phyloP scores from a whole-genome alignment of 2,113 vertebrate genomes.

The Phoenicopterus ruber region DNA sequence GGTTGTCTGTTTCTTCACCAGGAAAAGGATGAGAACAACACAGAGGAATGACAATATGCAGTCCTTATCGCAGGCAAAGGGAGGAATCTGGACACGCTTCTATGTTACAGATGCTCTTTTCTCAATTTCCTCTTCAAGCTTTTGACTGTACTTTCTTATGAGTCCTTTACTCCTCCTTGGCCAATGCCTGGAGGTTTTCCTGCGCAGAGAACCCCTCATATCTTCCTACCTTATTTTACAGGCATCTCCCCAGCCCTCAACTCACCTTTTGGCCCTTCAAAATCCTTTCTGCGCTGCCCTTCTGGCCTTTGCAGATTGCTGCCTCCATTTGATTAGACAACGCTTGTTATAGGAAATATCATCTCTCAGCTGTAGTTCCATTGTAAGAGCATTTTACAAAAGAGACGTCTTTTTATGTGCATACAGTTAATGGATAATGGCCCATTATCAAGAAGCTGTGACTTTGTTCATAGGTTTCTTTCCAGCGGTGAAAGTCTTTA shows the following conservation, averaged over 20 bases:
- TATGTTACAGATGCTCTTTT: background rate
- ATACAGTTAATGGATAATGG: conserved; percentile 42
- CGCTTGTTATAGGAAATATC: background rate
- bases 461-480: conserved; percentile 38
- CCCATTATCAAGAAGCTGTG: conserved; percentile 42
- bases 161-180: background rate
- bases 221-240: background rate
- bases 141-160: background rate
- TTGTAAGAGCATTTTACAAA: background rate
- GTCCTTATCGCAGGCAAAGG: background rate
- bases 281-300: background rate
- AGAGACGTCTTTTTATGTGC: conserved; percentile 5
- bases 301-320: background rate
- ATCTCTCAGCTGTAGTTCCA: background rate
- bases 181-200: background rate
- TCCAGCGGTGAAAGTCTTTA: background rate
- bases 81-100: background rate
- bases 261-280: background rate
- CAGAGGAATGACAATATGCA: background rate
- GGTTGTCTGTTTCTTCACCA: background rate
- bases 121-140: background rate
- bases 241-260: accelerated
- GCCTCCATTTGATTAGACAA: background rate
- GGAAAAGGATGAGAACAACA: background rate
- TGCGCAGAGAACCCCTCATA: background rate